A percentile compares a stretch with the other conserved stretches of the same genome.
Evolutionary conservation across 1,140 invertebrate species (phyloP).

Genomic region (Wasmannia auropunctata): DNA sequence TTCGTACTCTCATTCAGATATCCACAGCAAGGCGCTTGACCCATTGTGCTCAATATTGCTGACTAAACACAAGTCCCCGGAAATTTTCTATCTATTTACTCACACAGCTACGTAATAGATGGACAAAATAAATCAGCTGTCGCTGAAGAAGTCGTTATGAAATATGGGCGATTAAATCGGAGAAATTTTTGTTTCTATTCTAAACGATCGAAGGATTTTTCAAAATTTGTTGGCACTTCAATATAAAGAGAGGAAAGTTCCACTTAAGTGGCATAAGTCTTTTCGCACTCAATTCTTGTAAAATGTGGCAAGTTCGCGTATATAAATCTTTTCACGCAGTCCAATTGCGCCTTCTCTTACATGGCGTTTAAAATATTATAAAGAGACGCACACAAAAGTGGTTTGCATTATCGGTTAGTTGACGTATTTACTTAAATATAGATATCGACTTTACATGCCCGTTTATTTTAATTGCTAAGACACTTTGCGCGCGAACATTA

Average conservation of each 20-base stretch:
- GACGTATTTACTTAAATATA: constrained; percentile 19
- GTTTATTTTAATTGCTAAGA: constrained; percentile 1
- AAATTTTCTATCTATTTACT: not conserved
- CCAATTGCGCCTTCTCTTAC: not conserved
- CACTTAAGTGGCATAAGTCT: not conserved
- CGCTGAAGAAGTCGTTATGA: not conserved
- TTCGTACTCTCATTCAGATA: constrained; percentile 1
- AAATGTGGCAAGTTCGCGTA: not conserved
- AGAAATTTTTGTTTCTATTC: not conserved
- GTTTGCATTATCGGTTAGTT: not conserved
- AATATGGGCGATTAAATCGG: not conserved
- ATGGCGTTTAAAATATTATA: not conserved
- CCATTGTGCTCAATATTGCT: constrained; percentile 9
- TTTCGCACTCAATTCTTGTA: not conserved
- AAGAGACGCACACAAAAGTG: not conserved
- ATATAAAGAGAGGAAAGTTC: not conserved
- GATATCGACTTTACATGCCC: not conserved
- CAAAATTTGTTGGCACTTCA: not conserved
- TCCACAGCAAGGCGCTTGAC: not conserved
- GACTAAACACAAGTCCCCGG: not conserved
- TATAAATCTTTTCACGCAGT: not conserved
- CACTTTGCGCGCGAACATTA: not conserved
- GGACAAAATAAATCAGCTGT: not conserved
- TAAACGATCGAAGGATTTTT: not conserved
- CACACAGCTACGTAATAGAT: not conserved